Conservation (phyloP, 2,888 invertebrate genomes). For the Apantesis nais region DNA sequence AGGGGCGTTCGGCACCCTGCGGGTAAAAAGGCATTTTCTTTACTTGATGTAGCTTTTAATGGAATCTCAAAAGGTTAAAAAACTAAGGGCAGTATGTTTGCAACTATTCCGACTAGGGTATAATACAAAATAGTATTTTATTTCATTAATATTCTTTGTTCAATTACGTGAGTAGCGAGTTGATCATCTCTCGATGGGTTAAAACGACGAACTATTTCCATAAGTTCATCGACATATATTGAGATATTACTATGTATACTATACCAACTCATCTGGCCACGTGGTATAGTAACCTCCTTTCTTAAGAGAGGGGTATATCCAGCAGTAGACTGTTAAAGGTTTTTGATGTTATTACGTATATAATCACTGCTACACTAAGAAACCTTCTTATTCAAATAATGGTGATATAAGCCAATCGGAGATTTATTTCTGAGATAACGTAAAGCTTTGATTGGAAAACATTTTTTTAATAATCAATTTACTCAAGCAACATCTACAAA, state of each 20-base stretch:
- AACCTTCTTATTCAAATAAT: neutral
- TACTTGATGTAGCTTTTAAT: neutral
- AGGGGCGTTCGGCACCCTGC: conserved; percentile 87
- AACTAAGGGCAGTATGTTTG: too few relatives aligned
- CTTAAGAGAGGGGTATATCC: too few relatives aligned
- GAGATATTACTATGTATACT: neutral
- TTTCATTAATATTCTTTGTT: neutral
- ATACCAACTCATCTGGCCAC: too few relatives aligned
- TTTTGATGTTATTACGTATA: neutral
- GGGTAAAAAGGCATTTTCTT: conserved; percentile 38
- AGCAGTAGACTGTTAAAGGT: too few relatives aligned
- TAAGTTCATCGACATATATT: neutral
- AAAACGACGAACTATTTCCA: too few relatives aligned
- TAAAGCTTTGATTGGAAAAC: too few relatives aligned
- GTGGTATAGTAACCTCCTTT: too few relatives aligned
- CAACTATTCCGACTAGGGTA: too few relatives aligned
- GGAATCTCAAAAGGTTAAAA: too few relatives aligned
- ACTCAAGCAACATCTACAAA: neutral
- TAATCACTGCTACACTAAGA: neutral
- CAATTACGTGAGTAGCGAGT: neutral
- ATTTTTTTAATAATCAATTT: too few relatives aligned
- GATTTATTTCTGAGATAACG: neutral
- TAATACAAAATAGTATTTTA: too few relatives aligned
- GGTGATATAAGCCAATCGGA: neutral
- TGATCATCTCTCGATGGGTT: neutral